Evolutionary conservation across 2,797 vertebrate genomes (phyloP), one percentile per base, ranked within the genome.

Genomic region (Parotocinclus haroldoi): DNA sequence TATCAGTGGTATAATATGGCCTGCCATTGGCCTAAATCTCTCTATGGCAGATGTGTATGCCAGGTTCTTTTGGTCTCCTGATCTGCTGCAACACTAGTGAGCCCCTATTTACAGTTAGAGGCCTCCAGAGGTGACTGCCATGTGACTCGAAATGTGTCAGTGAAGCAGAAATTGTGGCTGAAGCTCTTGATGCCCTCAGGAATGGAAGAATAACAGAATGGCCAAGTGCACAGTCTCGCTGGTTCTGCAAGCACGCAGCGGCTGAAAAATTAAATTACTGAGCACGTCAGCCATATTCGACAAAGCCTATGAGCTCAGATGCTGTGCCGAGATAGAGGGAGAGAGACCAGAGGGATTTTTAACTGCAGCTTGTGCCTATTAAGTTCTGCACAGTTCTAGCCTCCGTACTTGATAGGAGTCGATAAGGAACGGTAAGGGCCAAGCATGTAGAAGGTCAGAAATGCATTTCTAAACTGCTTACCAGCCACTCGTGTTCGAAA

Each of bases 101-200:
- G n/a, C 7, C n/a, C 13, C 13, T 49, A 63, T 67, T 75, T 59
- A 4, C 50, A 38, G 45, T 27, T 45, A 56, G 51, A 36, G 49
- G 19, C 71, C 19, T 61, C 50, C 54, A 0, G 44, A 45, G 68
- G 59, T 14, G 10, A 71, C 44, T 63, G 45, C 14, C 8, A 16
- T 68, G 58, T 7, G 0, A 27, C 4, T 39, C 19, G 48, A 68
- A 56, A 71, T 68, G 58, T 70, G 68, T 67, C 58, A n/a, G 53
- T 56, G 59, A 71, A 50, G 51, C 18, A 75, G 50, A 71, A 71
- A 75, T 63, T 45, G 60, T 68, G 65, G 50, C 49, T 42, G 63
- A 63, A 58, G 56, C 50, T 50, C 51, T 50, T 11, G 4, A 45
- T 18, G 16, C 55, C 73, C 73, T 49, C 44, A 37, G 16, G 69